phyloP scores from a whole-genome alignment of 2,113 vertebrate species.

The Petroica traversi region DNA sequence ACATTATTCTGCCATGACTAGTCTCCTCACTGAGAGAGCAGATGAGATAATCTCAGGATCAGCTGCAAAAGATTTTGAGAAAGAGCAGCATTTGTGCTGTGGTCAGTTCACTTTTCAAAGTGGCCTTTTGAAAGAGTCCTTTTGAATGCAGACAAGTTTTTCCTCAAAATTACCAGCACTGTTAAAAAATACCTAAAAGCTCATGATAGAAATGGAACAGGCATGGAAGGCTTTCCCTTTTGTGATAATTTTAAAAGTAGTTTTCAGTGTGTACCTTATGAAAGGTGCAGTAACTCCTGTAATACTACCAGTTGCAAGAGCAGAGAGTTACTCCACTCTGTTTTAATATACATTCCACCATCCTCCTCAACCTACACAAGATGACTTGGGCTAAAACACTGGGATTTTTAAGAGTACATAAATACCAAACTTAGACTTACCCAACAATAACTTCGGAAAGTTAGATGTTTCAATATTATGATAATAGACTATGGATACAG shows the following conservation, averaged over 20 bases:
- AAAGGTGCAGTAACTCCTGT: neutral
- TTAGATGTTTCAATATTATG: slow-evolving; percentile 99
- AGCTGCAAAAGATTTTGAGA: neutral
- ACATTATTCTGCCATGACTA: neutral
- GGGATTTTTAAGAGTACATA: neutral
- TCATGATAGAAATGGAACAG: neutral
- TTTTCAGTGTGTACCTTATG: neutral
- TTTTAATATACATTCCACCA: neutral
- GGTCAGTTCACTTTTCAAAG: neutral
- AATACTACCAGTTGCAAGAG: neutral
- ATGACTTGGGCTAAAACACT: neutral
- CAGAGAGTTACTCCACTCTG: neutral
- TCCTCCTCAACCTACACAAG: neutral
- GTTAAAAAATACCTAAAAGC: neutral
- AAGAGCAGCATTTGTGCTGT: neutral
- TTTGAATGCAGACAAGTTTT: neutral
- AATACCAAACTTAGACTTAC: slow-evolving; percentile 70
- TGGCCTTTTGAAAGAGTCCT: neutral
- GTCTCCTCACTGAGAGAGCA: neutral
- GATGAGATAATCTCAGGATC: neutral
- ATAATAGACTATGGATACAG: slow-evolving; percentile 95
- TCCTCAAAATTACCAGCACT: neutral
- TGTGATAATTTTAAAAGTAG: neutral
- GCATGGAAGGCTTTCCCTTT: neutral
- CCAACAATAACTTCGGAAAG: slow-evolving; percentile 95